Percentiles rank a stretch among this genome's conserved stretches.
Conservation (phyloP, 2,797 vertebrate species). For the Trachops cirrhosus region DNA sequence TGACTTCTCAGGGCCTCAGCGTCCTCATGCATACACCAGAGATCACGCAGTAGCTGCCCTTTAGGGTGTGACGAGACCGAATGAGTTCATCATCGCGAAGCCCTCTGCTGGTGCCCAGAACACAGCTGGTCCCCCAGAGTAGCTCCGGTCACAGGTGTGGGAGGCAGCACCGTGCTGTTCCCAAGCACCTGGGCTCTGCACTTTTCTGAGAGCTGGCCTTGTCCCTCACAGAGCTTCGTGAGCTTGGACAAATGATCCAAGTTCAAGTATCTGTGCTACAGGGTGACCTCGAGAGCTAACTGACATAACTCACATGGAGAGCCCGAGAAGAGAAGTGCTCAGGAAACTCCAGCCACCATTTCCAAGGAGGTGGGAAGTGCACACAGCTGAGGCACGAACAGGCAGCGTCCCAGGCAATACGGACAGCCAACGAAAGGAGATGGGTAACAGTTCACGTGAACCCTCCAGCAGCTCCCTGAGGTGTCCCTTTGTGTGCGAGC, state of each 20-base stretch:
- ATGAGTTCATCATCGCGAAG: not conserved
- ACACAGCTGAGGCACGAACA: not conserved
- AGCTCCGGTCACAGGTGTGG: not conserved
- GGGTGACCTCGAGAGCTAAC: not conserved
- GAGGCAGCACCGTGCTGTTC: not conserved
- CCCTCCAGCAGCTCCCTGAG: not conserved
- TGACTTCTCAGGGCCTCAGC: not conserved
- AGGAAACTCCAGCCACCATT: not conserved
- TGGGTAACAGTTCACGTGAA: not conserved
- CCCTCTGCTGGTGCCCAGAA: not conserved
- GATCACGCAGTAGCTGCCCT: not conserved
- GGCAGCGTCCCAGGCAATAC: not conserved
- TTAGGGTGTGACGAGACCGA: not conserved
- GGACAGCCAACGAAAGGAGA: not conserved
- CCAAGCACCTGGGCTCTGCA: not conserved
- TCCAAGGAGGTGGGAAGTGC: not conserved
- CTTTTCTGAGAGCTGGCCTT: not conserved
- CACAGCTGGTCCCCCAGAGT: not conserved
- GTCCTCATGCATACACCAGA: not conserved
- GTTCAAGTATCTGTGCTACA: not conserved
- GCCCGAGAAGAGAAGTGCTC: not conserved
- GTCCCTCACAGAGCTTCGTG: not conserved
- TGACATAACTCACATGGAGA: not conserved
- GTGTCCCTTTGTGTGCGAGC: not conserved
- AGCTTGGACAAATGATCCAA: not conserved